phyloP scores from a whole-genome alignment of 2,797 vertebrate species.

The Selene dorsalis region DNA sequence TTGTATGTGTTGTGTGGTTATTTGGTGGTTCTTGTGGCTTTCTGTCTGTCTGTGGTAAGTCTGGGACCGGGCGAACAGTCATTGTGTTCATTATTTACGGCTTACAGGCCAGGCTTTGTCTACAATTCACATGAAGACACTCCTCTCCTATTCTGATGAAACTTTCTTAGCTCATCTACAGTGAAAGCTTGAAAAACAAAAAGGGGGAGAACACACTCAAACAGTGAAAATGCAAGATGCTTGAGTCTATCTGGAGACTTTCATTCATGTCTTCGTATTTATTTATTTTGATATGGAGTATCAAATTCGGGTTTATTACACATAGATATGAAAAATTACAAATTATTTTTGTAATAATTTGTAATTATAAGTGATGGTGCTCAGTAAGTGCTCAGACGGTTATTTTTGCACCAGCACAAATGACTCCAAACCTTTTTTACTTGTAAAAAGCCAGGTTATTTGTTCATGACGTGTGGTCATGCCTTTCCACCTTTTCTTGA shows the following conservation, averaged over 20 bases:
- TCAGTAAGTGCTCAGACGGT: background rate
- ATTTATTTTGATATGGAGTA: background rate
- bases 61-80: conserved; percentile 24
- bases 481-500: background rate
- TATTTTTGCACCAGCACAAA: background rate
- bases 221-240: background rate
- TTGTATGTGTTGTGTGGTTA: conserved; percentile 14
- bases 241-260: background rate
- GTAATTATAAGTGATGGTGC: too few species aligned
- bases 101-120: conserved; percentile 26
- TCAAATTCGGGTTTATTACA: too few species aligned
- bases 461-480: background rate
- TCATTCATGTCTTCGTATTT: background rate
- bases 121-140: conserved; percentile 2
- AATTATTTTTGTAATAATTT: background rate
- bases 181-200: background rate
- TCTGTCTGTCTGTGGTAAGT: conserved; percentile 35
- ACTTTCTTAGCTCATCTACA: background rate
- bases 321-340: too few species aligned
- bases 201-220: background rate
- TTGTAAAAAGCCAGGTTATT: background rate
- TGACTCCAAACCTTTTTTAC: background rate
- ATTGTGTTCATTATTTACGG: conserved; percentile 45
- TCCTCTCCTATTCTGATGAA: conserved; percentile 1
- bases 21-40: conserved; percentile 14